Percentiles rank a stretch among this genome's conserved stretches.
phyloP scores from a whole-genome alignment of 2,888 invertebrate genomes.

The Anagyrus pseudococci region DNA sequence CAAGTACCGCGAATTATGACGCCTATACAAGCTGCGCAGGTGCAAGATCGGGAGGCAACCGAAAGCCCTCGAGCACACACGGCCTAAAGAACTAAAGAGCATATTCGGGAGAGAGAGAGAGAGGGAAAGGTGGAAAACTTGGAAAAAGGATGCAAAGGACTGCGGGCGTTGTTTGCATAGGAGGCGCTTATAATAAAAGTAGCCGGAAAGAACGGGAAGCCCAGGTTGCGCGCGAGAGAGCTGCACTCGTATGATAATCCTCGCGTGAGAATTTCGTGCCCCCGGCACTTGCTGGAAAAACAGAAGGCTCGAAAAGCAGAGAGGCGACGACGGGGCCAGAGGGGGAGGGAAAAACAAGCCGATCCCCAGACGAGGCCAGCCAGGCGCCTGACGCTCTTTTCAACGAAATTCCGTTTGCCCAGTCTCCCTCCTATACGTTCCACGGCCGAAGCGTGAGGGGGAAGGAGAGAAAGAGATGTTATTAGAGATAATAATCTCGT shows the following conservation, averaged over 20 bases:
- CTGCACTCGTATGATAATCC: conserved; percentile 11
- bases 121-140: neutral
- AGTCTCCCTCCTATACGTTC: neutral
- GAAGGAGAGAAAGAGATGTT: conserved; percentile 46
- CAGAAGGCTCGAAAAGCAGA: neutral
- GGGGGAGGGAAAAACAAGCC: neutral
- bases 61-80: no score
- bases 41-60: no score
- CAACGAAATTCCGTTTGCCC: conserved; percentile 6
- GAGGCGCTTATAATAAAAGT: conserved; percentile 9
- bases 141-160: neutral
- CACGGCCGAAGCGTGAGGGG: neutral
- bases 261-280: conserved; percentile 13
- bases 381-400: neutral
- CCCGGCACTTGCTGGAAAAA: conserved; percentile 28
- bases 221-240: no score
- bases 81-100: neutral
- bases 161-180: conserved; percentile 2
- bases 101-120: neutral
- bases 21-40: no score
- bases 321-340: neutral
- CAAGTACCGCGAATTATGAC: no score
- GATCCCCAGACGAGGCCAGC: no score
- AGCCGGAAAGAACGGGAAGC: neutral
- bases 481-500: conserved; percentile 61